A percentile compares a stretch with the other conserved stretches of the same genome.
Evolutionary conservation across 1,140 invertebrate genomes (phyloP).

Genomic region (Sminthurinus signatus): DNA sequence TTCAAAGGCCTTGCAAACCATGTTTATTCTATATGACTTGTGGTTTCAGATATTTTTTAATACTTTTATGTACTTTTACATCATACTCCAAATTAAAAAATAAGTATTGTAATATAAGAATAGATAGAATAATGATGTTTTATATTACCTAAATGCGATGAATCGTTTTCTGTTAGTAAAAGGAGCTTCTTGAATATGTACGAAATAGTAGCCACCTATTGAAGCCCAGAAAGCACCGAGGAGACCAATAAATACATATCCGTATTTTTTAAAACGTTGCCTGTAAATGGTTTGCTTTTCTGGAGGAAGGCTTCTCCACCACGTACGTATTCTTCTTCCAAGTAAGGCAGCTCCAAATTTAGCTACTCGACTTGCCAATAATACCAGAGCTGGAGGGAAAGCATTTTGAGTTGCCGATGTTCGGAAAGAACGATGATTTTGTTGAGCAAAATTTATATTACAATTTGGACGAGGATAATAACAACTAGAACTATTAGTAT

Average conservation of each 20-base stretch:
- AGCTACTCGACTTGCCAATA: conserved; percentile 44
- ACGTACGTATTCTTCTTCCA: conserved; percentile 46
- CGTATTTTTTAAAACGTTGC: too few relatives aligned
- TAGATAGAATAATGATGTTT: neutral
- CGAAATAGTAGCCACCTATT: conserved; percentile 44
- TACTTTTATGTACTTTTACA: neutral
- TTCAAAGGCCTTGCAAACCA: too few relatives aligned
- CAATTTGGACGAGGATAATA: neutral
- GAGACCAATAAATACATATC: too few relatives aligned
- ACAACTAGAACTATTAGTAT: too few relatives aligned
- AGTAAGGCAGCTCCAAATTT: conserved; percentile 45
- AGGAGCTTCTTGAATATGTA: conserved; percentile 48
- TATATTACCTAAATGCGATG: conserved; percentile 45
- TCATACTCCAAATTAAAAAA: neutral
- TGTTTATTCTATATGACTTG: too few relatives aligned
- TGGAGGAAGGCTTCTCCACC: too few relatives aligned
- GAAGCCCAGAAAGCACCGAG: too few relatives aligned
- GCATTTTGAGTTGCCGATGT: conserved; percentile 42
- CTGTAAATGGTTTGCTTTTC: too few relatives aligned
- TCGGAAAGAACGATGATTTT: conserved; percentile 11
- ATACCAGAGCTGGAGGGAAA: conserved; percentile 42
- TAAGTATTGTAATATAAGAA: neutral
- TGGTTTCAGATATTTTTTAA: neutral
- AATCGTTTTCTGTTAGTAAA: conserved; percentile 49
- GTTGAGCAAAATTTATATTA: neutral